Percentiles rank a stretch among this genome's conserved stretches.
phyloP scores from a whole-genome alignment of 2,797 vertebrate genomes.

The Alauda arvensis region DNA sequence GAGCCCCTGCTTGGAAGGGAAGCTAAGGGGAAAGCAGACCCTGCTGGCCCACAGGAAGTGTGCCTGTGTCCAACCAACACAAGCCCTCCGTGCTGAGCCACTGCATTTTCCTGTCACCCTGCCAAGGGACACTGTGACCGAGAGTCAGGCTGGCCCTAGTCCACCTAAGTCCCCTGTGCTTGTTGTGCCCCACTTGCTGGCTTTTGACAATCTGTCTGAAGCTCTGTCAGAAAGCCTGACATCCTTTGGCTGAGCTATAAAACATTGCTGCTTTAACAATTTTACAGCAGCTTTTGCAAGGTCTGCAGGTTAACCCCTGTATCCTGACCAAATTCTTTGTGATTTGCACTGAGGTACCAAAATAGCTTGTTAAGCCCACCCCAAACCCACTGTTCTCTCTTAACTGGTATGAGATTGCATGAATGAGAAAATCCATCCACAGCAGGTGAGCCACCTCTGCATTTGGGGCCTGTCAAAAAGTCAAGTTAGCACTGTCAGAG shows the following conservation, averaged over 20 bases:
- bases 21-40: neutral
- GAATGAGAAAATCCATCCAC: neutral
- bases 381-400: neutral
- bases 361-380: neutral
- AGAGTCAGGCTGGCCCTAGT: neutral
- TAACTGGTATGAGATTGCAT: neutral
- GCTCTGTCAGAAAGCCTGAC: neutral
- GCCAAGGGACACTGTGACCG: neutral
- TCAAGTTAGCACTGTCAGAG: neutral
- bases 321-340: neutral
- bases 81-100: neutral
- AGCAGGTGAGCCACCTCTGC: neutral
- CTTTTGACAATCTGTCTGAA: slow-evolving; percentile 19
- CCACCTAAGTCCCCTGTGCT: slow-evolving; percentile 1
- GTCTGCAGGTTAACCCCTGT: neutral
- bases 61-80: neutral
- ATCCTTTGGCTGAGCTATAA: neutral
- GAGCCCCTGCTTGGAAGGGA: neutral
- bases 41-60: neutral
- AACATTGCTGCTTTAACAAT: neutral
- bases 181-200: neutral
- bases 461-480: neutral
- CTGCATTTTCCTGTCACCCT: neutral
- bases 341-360: neutral
- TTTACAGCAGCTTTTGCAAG: neutral